phyloP scores from a whole-genome alignment of 1,140 invertebrate genomes.

The Drosophila tsacasi region DNA sequence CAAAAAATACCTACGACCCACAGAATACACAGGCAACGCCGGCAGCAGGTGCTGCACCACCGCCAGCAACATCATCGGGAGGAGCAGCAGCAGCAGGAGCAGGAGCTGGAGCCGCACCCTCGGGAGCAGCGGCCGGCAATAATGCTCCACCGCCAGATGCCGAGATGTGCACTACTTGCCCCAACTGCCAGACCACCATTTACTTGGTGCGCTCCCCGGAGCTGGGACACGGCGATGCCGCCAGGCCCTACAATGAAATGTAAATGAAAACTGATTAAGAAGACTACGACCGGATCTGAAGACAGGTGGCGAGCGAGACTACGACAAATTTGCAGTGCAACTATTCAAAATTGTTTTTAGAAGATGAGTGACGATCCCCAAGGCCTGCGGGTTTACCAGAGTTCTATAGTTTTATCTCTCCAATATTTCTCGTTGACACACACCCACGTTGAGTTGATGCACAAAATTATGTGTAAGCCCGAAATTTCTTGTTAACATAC shows the following conservation, averaged over 20 bases:
- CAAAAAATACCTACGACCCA: constrained; percentile 11
- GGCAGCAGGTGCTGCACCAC: neutral
- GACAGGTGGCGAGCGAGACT: neutral
- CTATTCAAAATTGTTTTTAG: neutral
- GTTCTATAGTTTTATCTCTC: neutral
- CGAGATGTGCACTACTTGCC: constrained; percentile 82
- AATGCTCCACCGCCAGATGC: constrained; percentile 43
- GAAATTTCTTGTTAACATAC: neutral
- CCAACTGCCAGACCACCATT: constrained; percentile 81
- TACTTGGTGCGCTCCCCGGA: constrained; percentile 74
- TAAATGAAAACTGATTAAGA: neutral
- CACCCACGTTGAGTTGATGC: too few relatives aligned
- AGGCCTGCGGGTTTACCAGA: neutral
- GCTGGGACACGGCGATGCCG: constrained; percentile 62
- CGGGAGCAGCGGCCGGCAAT: constrained; percentile 4
- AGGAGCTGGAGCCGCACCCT: neutral
- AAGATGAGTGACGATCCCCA: neutral
- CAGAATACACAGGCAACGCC: constrained; percentile 35
- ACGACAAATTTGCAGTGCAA: constrained; percentile 31
- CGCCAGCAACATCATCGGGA: neutral
- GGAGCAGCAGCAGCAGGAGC: constrained; percentile 2
- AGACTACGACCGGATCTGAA: neutral
- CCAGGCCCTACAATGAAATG: constrained; percentile 39
- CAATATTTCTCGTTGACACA: neutral
- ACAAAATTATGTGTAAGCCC: constrained; percentile 3